Evolutionary conservation across 2,797 vertebrate species (phyloP), one percentile per base, ranked within the genome.

Genomic region (Galaxias olidus): DNA sequence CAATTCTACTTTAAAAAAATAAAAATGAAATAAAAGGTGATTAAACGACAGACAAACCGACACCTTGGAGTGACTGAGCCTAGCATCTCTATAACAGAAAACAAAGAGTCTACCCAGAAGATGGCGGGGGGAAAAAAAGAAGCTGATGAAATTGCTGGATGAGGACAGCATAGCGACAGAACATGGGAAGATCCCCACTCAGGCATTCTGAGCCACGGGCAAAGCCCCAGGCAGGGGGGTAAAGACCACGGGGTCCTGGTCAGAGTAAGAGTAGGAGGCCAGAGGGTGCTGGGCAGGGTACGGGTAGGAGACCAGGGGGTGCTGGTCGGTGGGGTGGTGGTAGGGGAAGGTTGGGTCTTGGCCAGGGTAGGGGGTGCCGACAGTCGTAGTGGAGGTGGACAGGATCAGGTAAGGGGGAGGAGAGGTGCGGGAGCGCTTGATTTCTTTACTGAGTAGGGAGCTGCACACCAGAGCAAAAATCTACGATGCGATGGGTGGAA

Each of bases 321-420:
- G 61, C 58, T 66, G 78, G 1, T 7, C 11, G 41, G 20, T 14
- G 41, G 20, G 68, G 4, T 48, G 0, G 10, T n/a, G 8, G 15
- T 3, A 12, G 14, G 8, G 19, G 19, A 46, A 44, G 48, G 57
- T 17, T 41, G 62, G 20, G 9, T 15, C 13, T 41, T 65, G 52
- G 45, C 15, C 11, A 41, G 30, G 52, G 9, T 66, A 59, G 55
- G 55, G 47, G 44, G 63, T 52, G 47, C 55, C 7, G 61, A 41
- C 5, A 2, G 47, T 10, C 1, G 72, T 5, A 11, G 74, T 45
- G 66, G 67, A 19, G 0, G 82, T 57, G 51, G 65, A 61, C 67
- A 89, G 73, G 66, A 84, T 45, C 50, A 86, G 77, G 75, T 89
- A 88, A 40, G 87, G 15, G 10, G 63, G 84, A 68, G 80, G n/a